Evolutionary conservation across 2,797 vertebrate genomes (phyloP), one percentile per base, ranked within the genome.

Genomic region (Psittacula echo): DNA sequence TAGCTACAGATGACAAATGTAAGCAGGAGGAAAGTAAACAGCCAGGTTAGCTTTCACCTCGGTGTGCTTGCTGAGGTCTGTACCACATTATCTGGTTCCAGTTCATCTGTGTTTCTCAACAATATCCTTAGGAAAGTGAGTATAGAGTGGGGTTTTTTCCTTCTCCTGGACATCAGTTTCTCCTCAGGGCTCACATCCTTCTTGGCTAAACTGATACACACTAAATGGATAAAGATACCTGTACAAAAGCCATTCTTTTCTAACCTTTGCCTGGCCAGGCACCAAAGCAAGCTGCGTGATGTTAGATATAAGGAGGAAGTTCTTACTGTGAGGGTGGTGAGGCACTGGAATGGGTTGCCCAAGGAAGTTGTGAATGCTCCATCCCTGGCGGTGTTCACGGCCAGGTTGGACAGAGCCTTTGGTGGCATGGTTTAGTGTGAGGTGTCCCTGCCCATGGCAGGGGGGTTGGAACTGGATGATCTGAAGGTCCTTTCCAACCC

Each of bases 11-110:
- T 86, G 70, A 66, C 58, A 66, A 78, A 51, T 9, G 42, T 80
- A 86, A 83, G 76, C 5, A 5, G 54, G 75, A 81, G 74, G 70
- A 64, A 86, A 88, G 66, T 27, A 93, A 91, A 87, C 92, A 87
- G 26, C 73, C 87, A 84, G 50, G 66, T 92, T 7, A 83, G 79
- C 51, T 66, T 68, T 78, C 82, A 78, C 70, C 68, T 77, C 68
- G 2, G 13, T 29, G 75, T 4, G 0, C 42, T 68, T 67, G 81
- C 77, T 7, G 21, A 83, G 44, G 37, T 26, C 45, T 13, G 6
- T 23, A 9, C 34, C 13, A 0, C 22, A 2, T 23, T n/a, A 11
- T 37, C 45, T 37, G 73, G 3, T 47, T 61, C 61, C 42, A 48
- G 19, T 56, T 89, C 83, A 78, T 32, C 76, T 87, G 67, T 44